Evolutionary conservation across 53 echinoderm and acorn worm species (phyloP), one percentile per base, ranked within the genome.

Genomic region (Echinarachnius parma): DNA sequence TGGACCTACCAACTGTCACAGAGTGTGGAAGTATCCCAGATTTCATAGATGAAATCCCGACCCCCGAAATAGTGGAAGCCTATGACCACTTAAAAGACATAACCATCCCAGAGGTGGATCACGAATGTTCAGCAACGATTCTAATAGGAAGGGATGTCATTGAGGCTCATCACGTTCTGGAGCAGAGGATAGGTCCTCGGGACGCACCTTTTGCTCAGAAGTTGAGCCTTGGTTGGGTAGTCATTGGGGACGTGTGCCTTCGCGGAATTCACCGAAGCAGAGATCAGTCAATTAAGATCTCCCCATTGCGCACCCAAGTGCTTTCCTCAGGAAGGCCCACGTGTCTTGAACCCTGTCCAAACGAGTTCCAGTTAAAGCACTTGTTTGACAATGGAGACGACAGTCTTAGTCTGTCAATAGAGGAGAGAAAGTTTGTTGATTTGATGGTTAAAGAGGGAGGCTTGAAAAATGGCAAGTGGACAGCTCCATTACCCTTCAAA

Each of bases 1-100:
- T 57, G 53, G 21, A 81, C 13, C 42, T 86, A 18, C 82, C 87
- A 4, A 86, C 78, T 1, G 35, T 82, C n/a, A 71, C 82, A 4
- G 77, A 82, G 28, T 77, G 77, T 39, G 28, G 49, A 19, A 7
- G 82, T 49, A 82, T 86, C 1, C 71, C 74, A 11, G 72, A 72
- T 1, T 82, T 76, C 27, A 66, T 33, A 61, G 36, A n/a, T 1
- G 78, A 86, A n/a, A 86, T 82, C 7, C 82, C 87, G 0, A 48
- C 70, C 10, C 82, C 81, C 24, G 48, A 77, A 18, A 49, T 49
- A 49, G 50, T 49, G 13, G 13, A 49, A 18, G 50, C 50, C 9
- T 49, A 49, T 49, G 50, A 49, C 18, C 50, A 49, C 18, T 49
- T 49, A 4, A 49, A 18, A 19, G 19, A 19, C 50, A 18, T 49